Conservation (phyloP, 2,797 vertebrate species). For the Onychomys torridus region DNA sequence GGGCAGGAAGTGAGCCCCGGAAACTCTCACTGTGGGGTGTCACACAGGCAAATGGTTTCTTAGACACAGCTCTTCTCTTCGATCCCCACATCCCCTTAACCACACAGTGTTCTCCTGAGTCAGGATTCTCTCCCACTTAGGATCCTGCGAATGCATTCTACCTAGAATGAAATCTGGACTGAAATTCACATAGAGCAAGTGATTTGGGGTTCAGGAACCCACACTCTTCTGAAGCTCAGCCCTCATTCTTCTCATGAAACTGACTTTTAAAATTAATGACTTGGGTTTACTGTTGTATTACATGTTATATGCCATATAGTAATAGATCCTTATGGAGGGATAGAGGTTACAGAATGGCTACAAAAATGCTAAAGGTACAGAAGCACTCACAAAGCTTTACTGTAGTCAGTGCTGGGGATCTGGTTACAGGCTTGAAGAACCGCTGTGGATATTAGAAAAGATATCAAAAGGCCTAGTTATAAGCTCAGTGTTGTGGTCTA, state of each 20-base stretch:
- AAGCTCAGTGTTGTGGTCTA: not conserved
- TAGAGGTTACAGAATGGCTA: not conserved
- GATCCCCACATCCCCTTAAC: not conserved
- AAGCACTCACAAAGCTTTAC: not conserved
- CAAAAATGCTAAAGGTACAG: not conserved
- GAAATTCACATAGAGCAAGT: not conserved
- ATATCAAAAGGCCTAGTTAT: not conserved
- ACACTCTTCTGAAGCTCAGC: not conserved
- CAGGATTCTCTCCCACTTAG: not conserved
- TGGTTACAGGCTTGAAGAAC: not conserved
- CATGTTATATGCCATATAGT: no score
- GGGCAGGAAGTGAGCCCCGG: not conserved
- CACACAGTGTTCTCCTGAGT: not conserved
- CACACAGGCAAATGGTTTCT: not conserved
- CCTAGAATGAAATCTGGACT: not conserved
- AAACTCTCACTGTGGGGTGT: slow-evolving; percentile 2
- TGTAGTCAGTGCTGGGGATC: not conserved
- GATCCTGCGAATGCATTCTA: not conserved
- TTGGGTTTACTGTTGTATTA: not conserved
- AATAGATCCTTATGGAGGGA: not conserved
- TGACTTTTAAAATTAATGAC: not conserved
- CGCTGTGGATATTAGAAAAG: not conserved
- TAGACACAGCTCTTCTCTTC: not conserved
- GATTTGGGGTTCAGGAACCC: not conserved
- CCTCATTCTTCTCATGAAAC: not conserved